Base-by-base conservation (phyloP, 2,888 invertebrate species). In the Prenolepis imparis region DNA sequence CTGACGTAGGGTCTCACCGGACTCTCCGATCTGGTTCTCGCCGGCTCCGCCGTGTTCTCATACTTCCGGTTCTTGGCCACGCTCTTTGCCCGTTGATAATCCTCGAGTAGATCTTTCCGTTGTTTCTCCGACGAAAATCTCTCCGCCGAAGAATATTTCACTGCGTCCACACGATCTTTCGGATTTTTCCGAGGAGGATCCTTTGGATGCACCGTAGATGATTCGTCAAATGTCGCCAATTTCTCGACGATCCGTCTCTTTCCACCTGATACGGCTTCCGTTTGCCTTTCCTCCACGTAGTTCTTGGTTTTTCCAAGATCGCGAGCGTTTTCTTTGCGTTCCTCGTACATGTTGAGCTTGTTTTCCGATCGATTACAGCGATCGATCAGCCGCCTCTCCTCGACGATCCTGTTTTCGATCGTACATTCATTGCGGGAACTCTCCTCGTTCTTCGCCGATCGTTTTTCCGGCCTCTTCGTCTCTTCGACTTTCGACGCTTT, bases 151-250 rank as follows among this genome's bases (percentile, higher is more conserved):
- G 87, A 82, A 11, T 87, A 87, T 21, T 87, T 88, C 57, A 83
- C 39, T 21, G 86, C 87, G 24, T 91, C 90, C 55, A 88, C 70
- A 57, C 89, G 87, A 36, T 91, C 90, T 41, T 88, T 89, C 11
- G 86, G n/a, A 32, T 83, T 84, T 75, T 91, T 92, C 44, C 90
- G 88, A 28, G 84, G 82, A 55, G 84, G 73, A 72, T 89, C 89
- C 21, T 48, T 68, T n/a, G 73, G 18, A 0, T 39, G 55, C 61
- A 48, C 61, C 12, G 41, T 59, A 11, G 73, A 15, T 52, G 85
- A 78, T 32, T 90, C 87, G 21, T 89, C 88, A 66, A 88, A 89
- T 8, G 84, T 86, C 28, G 87, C 75, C 21, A 89, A 87, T 77
- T 90, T 90, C 78, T 89, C 87, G 4, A 88, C 70, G 32, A 85